Evolutionary conservation across 2,888 invertebrate species (phyloP), one percentile per base, ranked within the genome.

Genomic region (Hypsopygia costalis): DNA sequence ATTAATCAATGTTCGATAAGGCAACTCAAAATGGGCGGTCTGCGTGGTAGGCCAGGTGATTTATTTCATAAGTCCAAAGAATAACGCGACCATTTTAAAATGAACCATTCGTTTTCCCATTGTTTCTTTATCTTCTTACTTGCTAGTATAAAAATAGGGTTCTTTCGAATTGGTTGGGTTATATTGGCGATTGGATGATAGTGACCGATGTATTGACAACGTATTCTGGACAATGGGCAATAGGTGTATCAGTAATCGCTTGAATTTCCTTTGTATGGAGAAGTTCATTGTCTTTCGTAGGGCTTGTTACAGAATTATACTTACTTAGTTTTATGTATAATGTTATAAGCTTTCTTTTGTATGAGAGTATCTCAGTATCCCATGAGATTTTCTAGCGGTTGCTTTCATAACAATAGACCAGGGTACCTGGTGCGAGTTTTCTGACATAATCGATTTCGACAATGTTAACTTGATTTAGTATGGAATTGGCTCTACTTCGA

Each of bases 1-100:
- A 86, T 86, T 74, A 82, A 82, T 86, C 85, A 86, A 80, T 65
- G 65, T 80, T 81, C 76, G 82, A 85, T 85, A 85, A 81, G 63
- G 57, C 61, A 61, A 60, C 61, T 73, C 79, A 61, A 66, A 80
- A 81, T 82, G 81, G 83, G 81, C 78, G 80, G 81, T 71, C 81
- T 66, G 51, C 71, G 64, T 70, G 70, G 69, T 71, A 68, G 66
- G 51, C 59, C 67, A 62, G 65, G 72, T 81, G 75, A 85, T 82
- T 83, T 82, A 81, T 82, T 74, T 74, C 63, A 71, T 72, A 71
- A 66, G 65, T 68, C 60, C 62, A 54, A 68, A 66, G 62, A 52
- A 47, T 60, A 57, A 58, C 58, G 41, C 48, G 44, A 44, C 76
- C 66, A 66, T 28, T 41, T 12, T 46, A 43, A 1, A 0, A 31